Evolutionary conservation across 2,113 vertebrate genomes (phyloP).

Genomic region (Pleuronectes platessa): DNA sequence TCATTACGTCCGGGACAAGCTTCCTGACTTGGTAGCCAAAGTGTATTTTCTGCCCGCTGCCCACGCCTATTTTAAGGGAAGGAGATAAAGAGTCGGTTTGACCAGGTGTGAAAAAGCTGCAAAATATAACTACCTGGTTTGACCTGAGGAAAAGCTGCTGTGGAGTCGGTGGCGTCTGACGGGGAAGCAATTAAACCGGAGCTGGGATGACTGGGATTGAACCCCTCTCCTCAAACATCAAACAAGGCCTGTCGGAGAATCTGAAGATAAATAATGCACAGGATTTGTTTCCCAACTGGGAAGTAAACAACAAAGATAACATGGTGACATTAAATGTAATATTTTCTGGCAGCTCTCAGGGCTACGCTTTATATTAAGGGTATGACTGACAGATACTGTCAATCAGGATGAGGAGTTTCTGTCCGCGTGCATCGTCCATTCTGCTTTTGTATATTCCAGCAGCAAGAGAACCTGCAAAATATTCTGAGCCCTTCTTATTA

Average conservation of each 20-base stretch:
- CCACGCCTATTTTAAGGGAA: constrained; percentile 42
- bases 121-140: constrained; percentile 27
- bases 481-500: too few relatives aligned
- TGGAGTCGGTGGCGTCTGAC: constrained; percentile 7
- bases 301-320: constrained; percentile 40
- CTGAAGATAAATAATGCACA: neutral
- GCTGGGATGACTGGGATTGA: too few relatives aligned
- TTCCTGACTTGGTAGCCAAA: constrained; percentile 59
- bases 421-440: neutral
- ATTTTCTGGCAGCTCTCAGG: constrained; percentile 43
- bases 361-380: constrained; percentile 21
- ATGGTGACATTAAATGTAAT: constrained; percentile 44
- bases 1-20: constrained; percentile 75
- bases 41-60: constrained; percentile 69
- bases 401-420: constrained; percentile 26
- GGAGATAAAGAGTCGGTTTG: constrained; percentile 42
- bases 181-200: constrained; percentile 1
- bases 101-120: constrained; percentile 58
- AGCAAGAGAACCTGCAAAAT: neutral
- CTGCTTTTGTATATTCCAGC: constrained; percentile 11
- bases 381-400: constrained; percentile 22
- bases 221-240: neutral
- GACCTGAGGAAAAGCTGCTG: constrained; percentile 21
- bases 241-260: neutral
- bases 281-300: constrained; percentile 9